Percentiles rank a stretch among this genome's conserved stretches.
Conservation (phyloP, 2,888 invertebrate species). For the Athetis lepigone region DNA sequence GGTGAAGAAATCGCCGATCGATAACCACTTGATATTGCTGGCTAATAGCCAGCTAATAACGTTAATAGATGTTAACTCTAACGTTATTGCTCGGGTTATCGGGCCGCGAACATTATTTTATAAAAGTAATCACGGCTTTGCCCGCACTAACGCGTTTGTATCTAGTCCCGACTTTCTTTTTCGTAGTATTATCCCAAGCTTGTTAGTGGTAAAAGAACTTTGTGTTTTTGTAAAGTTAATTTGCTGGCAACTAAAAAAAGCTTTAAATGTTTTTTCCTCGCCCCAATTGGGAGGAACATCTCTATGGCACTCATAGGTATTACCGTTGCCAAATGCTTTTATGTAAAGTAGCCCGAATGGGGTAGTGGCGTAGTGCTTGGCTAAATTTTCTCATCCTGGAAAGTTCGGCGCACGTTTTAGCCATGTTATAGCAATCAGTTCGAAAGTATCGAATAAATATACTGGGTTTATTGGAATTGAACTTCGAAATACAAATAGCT, state of each 20-base stretch:
- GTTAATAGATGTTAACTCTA: constrained; percentile 65
- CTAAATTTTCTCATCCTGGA: constrained; percentile 55
- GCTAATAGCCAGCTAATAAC: constrained; percentile 64
- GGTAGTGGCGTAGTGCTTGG: constrained; percentile 43
- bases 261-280: constrained; percentile 27
- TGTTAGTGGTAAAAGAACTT: constrained; percentile 33
- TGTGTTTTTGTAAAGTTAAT: constrained; percentile 38
- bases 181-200: constrained; percentile 26
- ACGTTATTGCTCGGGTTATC: constrained; percentile 53
- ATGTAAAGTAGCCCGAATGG: constrained; percentile 56
- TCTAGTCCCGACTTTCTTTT: constrained; percentile 42
- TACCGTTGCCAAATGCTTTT: constrained; percentile 59
- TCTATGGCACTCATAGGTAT: constrained; percentile 51
- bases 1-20: constrained; percentile 63
- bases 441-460: constrained; percentile 46
- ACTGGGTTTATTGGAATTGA: constrained; percentile 44
- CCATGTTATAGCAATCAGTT: constrained; percentile 29
- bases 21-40: constrained; percentile 59
- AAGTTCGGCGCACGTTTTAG: constrained; percentile 35
- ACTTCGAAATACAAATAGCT: constrained; percentile 24
- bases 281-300: constrained; percentile 34
- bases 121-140: constrained; percentile 52
- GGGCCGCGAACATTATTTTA: constrained; percentile 54
- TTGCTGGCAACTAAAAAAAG: constrained; percentile 28
- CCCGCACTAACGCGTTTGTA: constrained; percentile 35